Percentiles rank a stretch among this genome's conserved stretches.
Evolutionary conservation across 2,888 invertebrate genomes (phyloP).

Genomic region (Melanchra persicariae): DNA sequence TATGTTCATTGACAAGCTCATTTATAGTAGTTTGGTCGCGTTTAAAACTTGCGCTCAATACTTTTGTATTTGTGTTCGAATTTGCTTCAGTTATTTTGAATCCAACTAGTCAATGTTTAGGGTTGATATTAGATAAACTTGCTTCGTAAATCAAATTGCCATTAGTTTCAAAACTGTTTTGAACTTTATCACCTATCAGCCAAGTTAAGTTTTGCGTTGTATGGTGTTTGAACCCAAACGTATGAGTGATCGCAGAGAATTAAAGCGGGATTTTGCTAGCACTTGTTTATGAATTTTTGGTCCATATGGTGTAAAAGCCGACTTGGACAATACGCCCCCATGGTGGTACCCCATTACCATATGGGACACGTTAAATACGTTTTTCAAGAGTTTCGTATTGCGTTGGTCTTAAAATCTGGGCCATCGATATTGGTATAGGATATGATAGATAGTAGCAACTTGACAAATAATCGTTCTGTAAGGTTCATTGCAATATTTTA

Average conservation of each 20-base stretch:
- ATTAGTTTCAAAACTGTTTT: conserved; percentile 41
- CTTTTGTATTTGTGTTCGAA: conserved; percentile 67
- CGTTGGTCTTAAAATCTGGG: conserved; percentile 48
- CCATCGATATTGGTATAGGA: conserved; percentile 65
- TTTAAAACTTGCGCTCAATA: conserved; percentile 79
- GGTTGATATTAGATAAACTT: conserved; percentile 59
- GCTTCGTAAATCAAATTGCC: conserved; percentile 47
- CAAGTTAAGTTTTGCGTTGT: conserved; percentile 64
- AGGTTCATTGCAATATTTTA: not conserved
- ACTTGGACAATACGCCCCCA: conserved; percentile 87
- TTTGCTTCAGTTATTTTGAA: conserved; percentile 60
- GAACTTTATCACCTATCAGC: conserved; percentile 60
- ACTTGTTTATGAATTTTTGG: conserved; percentile 89
- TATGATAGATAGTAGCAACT: conserved; percentile 30
- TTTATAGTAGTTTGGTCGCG: conserved; percentile 79
- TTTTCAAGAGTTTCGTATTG: conserved; percentile 87
- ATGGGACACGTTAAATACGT: conserved; percentile 89
- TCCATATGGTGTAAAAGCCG: conserved; percentile 90
- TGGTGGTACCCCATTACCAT: conserved; percentile 84
- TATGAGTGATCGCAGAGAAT: conserved; percentile 79
- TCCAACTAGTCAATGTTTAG: conserved; percentile 55
- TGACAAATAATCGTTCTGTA: not conserved
- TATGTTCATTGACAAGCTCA: conserved; percentile 75
- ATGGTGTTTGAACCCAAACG: conserved; percentile 60
- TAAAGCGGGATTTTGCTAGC: conserved; percentile 84